Evolutionary conservation across 2,888 invertebrate species (phyloP).

Genomic region (Thelaira solivaga): DNA sequence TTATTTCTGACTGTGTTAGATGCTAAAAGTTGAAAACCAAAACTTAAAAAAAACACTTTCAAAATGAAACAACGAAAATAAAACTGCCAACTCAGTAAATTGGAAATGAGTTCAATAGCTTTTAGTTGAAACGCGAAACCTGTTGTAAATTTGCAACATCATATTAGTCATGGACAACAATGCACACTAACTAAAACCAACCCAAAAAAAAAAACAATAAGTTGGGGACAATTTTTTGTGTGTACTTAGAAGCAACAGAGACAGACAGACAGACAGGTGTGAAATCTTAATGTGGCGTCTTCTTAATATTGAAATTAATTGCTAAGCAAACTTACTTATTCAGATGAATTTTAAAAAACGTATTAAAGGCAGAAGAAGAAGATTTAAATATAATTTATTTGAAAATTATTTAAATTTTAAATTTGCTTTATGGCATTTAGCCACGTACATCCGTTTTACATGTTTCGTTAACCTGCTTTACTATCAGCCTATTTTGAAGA

Average conservation of each 20-base stretch:
- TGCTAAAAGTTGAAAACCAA: neutral
- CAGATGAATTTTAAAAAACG: no score
- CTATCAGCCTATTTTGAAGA: no score
- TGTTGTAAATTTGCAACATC: constrained; percentile 14
- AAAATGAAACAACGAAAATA: neutral
- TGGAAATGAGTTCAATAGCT: neutral
- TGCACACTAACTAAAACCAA: neutral
- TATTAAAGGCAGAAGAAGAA: no score
- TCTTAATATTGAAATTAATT: neutral
- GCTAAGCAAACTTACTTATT: no score
- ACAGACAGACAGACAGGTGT: neutral
- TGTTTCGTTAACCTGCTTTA: no score
- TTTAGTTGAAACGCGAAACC: neutral
- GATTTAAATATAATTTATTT: no score
- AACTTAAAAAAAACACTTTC: neutral
- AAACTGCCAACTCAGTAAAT: constrained; percentile 13
- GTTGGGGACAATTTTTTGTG: neutral
- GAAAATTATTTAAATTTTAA: no score
- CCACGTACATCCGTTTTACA: no score
- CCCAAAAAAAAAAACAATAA: no score
- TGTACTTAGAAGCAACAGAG: neutral
- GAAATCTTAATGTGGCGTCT: neutral
- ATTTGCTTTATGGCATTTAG: no score
- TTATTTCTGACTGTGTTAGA: neutral
- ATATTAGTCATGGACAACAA: neutral